These are phyloP conservation scores for Chironomus tepperi DNA, from an alignment of 1,140 invertebrate species.

Conservation along the genomic window DNA sequence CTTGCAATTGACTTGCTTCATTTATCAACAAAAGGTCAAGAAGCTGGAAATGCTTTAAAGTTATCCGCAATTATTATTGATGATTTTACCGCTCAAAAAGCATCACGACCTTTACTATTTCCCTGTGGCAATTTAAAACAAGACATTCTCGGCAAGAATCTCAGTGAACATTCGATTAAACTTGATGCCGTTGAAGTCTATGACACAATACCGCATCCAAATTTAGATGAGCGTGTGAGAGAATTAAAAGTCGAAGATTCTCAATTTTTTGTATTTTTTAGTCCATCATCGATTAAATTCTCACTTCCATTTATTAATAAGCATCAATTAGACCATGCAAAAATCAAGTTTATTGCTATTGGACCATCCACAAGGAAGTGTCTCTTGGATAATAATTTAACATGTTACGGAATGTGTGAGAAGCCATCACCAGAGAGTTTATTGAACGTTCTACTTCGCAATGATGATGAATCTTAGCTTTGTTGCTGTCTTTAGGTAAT, in stretches of 20 bases:
- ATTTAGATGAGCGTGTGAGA: conserved; percentile 41
- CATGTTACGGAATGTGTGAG: conserved; percentile 37
- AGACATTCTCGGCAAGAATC: conserved; percentile 41
- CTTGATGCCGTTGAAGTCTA: conserved; percentile 45
- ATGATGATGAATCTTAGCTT: background rate
- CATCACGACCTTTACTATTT: conserved; percentile 40
- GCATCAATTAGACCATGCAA: conserved; percentile 31
- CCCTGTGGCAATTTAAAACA: conserved; percentile 46
- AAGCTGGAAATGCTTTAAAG: conserved; percentile 44
- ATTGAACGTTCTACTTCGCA: conserved; percentile 30
- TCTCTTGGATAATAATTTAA: conserved; percentile 32
- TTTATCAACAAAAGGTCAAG: conserved; percentile 42
- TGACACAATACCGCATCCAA: conserved; percentile 41
- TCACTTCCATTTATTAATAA: conserved; percentile 33
- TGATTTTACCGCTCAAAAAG: background rate
- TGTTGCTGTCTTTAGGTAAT: background rate
- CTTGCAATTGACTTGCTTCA: conserved; percentile 41
- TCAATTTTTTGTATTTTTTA: conserved; percentile 46
- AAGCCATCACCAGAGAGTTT: conserved; percentile 39
- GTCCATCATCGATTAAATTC: conserved; percentile 43
- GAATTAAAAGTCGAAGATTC: conserved; percentile 31
- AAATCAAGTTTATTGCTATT: conserved; percentile 38
- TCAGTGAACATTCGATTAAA: conserved; percentile 38
- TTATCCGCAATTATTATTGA: conserved; percentile 42
- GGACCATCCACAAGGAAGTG: conserved; percentile 37